Percentiles rank a stretch among this genome's conserved stretches.
phyloP scores from a whole-genome alignment of 2,888 invertebrate genomes.

The Pyralis farinalis region DNA sequence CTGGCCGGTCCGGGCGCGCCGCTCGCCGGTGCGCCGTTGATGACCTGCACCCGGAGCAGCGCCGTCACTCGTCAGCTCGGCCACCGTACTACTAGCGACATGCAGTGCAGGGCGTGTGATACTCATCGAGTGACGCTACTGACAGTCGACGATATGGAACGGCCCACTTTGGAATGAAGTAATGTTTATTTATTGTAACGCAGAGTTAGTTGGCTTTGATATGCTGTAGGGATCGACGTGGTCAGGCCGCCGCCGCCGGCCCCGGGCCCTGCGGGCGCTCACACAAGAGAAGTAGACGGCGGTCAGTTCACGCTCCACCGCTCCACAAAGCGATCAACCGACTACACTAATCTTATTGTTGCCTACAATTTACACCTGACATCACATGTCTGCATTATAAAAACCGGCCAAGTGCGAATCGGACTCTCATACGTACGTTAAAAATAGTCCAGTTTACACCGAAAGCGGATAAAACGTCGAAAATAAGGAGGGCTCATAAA shows the following conservation, averaged over 20 bases:
- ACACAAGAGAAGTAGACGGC: background rate
- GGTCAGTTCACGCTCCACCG: slow-evolving; percentile 39
- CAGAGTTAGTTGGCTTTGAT: too few relatives aligned
- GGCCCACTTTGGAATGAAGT: background rate
- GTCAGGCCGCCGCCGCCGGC: slow-evolving; percentile 7
- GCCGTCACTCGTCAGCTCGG: slow-evolving; percentile 5
- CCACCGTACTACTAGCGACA: slow-evolving; percentile 1
- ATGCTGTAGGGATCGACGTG: too few relatives aligned
- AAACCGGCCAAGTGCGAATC: background rate
- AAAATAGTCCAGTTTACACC: too few relatives aligned
- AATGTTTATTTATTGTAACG: too few relatives aligned
- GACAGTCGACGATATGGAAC: background rate
- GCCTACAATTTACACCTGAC: slow-evolving; percentile 25
- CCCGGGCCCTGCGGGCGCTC: slow-evolving; percentile 3
- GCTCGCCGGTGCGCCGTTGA: slow-evolving; percentile 57
- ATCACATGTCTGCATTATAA: background rate
- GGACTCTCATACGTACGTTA: too few relatives aligned
- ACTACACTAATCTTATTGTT: slow-evolving; percentile 31
- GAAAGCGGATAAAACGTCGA: too few relatives aligned
- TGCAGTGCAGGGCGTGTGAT: background rate
- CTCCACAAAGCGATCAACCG: slow-evolving; percentile 42
- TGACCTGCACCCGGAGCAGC: slow-evolving; percentile 47
- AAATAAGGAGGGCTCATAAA: too few relatives aligned
- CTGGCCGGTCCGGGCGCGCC: slow-evolving; percentile 28
- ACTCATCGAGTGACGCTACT: too few relatives aligned